Evolutionary conservation across 2,113 vertebrate species (phyloP), one percentile per base, ranked within the genome.

Genomic region (Indicator maculatus): DNA sequence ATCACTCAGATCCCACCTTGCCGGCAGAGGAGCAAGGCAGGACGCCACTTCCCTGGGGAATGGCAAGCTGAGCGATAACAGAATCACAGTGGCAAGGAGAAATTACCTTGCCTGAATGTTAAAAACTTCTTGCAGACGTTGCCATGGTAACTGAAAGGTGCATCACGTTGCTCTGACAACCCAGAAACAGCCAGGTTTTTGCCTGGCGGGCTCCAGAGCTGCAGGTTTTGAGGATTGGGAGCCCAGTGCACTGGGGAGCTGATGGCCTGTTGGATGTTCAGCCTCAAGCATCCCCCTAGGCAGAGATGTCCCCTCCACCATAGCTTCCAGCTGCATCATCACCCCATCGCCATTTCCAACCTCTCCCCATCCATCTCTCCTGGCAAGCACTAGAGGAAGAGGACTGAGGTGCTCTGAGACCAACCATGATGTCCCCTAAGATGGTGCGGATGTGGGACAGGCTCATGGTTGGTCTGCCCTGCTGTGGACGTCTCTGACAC

Each of bases 101-200:
- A 97, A 98, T 97, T 98, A 98, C 98, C 97, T 98, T 97, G 96
- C 97, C 96, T 98, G 98, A 98, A 98, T 98, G 97, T 98, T 97
- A 98, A 98, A 98, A 98, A 97, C 94, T 91, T 96, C 95, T 95
- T 2, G 61, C 93, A 6, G 88, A 94, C 97, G 98, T 98, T 98
- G 96, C 98, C 97, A 95, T 98, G 95, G 98, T 94, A 98, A 98
- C 98, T 88, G 96, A 97, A 98, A 98, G 97, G 98, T 98, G 97
- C 97, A 98, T 98, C 98, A 96, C 91, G 97, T 98, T 94, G 87
- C 97, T 96, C 97, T 98, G 97, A 98, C 96, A 98, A 98, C 98
- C 95, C 93, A 61, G 96, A 98, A 98, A 97, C 97, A 97, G 96
- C 44, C 93, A 97, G 96, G 97, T 97, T 93, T 96, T 96, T 97